Base-by-base conservation (phyloP, 2,113 vertebrate genomes). In the Dermatemys mawii region DNA sequence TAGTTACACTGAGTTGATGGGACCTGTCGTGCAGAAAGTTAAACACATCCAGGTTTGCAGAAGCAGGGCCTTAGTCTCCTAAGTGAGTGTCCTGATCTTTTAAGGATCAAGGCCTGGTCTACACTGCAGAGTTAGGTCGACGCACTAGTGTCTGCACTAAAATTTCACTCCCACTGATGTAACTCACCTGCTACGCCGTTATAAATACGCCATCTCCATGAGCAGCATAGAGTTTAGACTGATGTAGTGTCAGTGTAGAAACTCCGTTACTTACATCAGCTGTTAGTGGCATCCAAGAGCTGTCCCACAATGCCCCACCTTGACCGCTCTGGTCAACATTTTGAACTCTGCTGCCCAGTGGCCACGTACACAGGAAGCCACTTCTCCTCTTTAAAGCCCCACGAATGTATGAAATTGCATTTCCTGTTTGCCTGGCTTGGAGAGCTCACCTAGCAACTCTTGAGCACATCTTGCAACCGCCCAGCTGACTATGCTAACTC, bases 11-110 rank as follows among this genome's bases (percentile, higher is more conserved):
- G 24, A 12, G 9, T 1, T n/a, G 11, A 21, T 1, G 1, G 12
- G 50, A 11, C 8, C 21, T 3, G 0, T 2, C 2, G 16, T 0
- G 21, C 60, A 0, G 6, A 32, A 24, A 0, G 5, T 6, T 0
- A 0, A 0, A 0, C 1, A 0, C 0, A 2, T 22, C 35, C 63
- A 38, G n/a, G 8, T 70, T 38, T 70, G 35, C 63, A 38, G 63
- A 70, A 38, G 11, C 24, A 0, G 6, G 3, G 49, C 35, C 2
- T 8, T 0, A 17, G 75, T 10, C 38, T 81, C 35, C 35, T 38
- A 2, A 12, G 49, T 22, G 38, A 70, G 24, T 4, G 35, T 22
- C 13, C 12, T 5, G 50, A 14, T 38, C 35, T 35, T 78, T 32
- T 6, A 29, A 48, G 4, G 29, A 48, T 27, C 63, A 22, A 21